phyloP scores from a whole-genome alignment of 2,888 invertebrate species.

The Sarcophaga variegata region DNA sequence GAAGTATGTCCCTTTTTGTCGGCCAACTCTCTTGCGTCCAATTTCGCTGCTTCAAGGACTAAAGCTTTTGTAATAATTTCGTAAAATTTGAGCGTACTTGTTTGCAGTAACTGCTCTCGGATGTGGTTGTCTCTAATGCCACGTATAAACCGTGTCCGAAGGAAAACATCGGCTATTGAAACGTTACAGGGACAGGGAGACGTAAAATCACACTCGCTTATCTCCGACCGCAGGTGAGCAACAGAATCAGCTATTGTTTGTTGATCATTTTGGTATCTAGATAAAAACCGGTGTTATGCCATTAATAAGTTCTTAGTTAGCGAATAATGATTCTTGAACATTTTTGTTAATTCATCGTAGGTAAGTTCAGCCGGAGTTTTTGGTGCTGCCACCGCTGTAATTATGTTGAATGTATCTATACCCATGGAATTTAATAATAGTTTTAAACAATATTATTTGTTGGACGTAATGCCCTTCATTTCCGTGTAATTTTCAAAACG shows the following conservation, averaged over 20 bases:
- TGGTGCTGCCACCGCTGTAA: slow-evolving; percentile 19
- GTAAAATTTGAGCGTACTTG: no score
- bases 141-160: no score
- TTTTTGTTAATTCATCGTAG: slow-evolving; percentile 39
- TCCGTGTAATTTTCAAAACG: slow-evolving; percentile 44
- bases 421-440: slow-evolving; percentile 47
- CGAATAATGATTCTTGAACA: slow-evolving; percentile 38
- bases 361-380: slow-evolving; percentile 1
- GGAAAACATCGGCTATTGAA: no score
- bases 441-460: slow-evolving; percentile 30
- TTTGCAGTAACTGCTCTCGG: no score
- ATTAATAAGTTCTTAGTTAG: slow-evolving; percentile 35
- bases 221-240: slow-evolving; percentile 29
- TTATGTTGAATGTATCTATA: slow-evolving; percentile 21
- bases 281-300: slow-evolving; percentile 28
- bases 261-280: not conserved
- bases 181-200: not conserved
- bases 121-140: no score
- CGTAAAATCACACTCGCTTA: not conserved
- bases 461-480: slow-evolving; percentile 36
- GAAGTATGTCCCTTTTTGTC: no score
- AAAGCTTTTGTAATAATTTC: no score
- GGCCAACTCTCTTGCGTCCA: no score
- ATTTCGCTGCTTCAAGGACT: no score
- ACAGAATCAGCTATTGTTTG: not conserved